Percentiles rank a stretch among this genome's conserved stretches.
These are phyloP conservation scores for Cheilosia impressa DNA, from an alignment of 2,888 invertebrate genomes.

Conservation along the genomic window DNA sequence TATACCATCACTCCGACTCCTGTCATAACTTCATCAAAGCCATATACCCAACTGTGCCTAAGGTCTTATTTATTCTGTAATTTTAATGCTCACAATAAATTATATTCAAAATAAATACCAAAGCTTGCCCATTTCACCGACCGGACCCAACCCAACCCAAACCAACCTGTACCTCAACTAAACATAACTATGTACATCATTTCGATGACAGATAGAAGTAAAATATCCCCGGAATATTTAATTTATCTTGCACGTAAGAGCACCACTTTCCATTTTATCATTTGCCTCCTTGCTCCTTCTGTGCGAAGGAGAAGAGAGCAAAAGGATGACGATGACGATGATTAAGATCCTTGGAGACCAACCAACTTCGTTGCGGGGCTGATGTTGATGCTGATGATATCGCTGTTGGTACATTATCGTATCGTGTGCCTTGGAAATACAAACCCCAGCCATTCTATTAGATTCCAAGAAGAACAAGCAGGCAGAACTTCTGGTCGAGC, in stretches of 20 bases:
- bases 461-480: conserved; percentile 4
- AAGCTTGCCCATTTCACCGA: background rate
- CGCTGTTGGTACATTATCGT: conserved; percentile 57
- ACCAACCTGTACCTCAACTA: background rate
- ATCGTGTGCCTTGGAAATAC: conserved; percentile 32
- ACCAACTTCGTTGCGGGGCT: conserved; percentile 14
- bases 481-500: conserved; percentile 8
- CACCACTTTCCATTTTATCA: conserved; percentile 26
- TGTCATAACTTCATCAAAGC: background rate
- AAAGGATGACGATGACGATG: conserved; percentile 45
- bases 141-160: background rate
- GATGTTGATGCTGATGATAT: conserved; percentile 46
- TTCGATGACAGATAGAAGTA: conserved; percentile 32
- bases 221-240: conserved; percentile 23
- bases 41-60: background rate
- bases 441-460: conserved; percentile 54
- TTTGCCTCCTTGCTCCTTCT: conserved; percentile 1
- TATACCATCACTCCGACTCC: background rate
- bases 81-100: background rate
- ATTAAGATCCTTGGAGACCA: conserved; percentile 65
- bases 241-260: conserved; percentile 25
- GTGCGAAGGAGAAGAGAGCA: background rate
- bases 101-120: conserved; percentile 5
- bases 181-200: conserved; percentile 11
- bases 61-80: background rate